Evolutionary conservation across 2,888 invertebrate genomes (phyloP), one percentile per base, ranked within the genome.

Genomic region (Xiphydria camelus): DNA sequence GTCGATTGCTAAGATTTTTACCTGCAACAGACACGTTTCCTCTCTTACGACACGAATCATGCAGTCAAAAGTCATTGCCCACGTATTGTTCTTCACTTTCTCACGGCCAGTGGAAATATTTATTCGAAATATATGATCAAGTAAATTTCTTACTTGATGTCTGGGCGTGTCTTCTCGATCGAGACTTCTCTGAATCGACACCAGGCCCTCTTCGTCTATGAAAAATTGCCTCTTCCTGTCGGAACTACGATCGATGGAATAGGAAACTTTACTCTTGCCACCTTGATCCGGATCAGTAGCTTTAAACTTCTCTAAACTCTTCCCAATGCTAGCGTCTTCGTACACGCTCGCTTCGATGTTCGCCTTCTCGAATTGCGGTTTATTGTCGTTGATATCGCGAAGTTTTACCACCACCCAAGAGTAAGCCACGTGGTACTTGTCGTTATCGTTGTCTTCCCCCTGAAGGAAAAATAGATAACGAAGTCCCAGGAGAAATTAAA

Each of bases 231-330:
- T 81, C 71, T 94, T 93, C 48, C 94, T 83, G 73, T 96, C 96
- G 2, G 94, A 94, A 9, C 88, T 86, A 55, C 95, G 83, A 71
- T 95, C 94, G 62, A 96, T 95, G 9, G 91, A 89, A 69, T 93
- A 94, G 0, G 89, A 90, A 1, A 91, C 91, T 78, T 90, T 91
- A 70, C 92, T 92, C 70, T 91, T 92, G 14, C 93, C 93, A 15
- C 93, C 91, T 77, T 94, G 94, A 78, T 99, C 98, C 2, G 91
- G 93, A 80, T 98, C 98, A 6, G 90, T 91, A 2, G 97, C 97
- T 71, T 89, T 89, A 78, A 98, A 98, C 12, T 91, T 91, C 76
- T 95, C 94, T 61, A 98, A 79, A 55, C 87, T 88, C 58, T 91
- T 92, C 17, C 94, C 95, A 41, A 93, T 87, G 70, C 89, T 88